phyloP scores from a whole-genome alignment of 2,888 invertebrate species.

The Agrochola circellaris region DNA sequence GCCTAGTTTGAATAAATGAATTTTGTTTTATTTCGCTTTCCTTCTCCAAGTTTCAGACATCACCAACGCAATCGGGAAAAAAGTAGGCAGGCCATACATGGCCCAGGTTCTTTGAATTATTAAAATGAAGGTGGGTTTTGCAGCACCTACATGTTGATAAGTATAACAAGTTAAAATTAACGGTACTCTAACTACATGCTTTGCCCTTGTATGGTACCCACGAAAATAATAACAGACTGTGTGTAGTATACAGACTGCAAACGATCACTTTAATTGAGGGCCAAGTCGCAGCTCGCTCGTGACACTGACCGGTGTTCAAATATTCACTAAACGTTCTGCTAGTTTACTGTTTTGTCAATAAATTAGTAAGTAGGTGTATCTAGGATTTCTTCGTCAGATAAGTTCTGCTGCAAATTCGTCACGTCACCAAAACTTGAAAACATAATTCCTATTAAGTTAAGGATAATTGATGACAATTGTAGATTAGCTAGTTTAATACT shows the following conservation, averaged over 20 bases:
- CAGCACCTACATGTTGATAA: not conserved
- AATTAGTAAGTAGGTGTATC: constrained; percentile 8
- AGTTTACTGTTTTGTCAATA: constrained; percentile 21
- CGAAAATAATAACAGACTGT: constrained; percentile 39
- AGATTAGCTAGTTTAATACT: no score
- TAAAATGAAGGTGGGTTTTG: not conserved
- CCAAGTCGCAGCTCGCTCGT: constrained; percentile 35
- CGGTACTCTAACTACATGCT: constrained; percentile 31
- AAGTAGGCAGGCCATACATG: not conserved
- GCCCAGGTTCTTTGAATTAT: not conserved
- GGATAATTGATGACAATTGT: no score
- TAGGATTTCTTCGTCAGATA: constrained; percentile 22
- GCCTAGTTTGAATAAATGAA: no score
- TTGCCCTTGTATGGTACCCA: constrained; percentile 41
- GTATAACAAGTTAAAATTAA: constrained; percentile 29
- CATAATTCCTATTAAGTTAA: no score
- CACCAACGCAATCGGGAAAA: not conserved
- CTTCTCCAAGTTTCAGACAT: not conserved
- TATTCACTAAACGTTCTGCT: constrained; percentile 34
- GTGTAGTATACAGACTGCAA: constrained; percentile 58
- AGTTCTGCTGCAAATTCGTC: no score
- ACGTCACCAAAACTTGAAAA: no score
- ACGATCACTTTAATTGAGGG: constrained; percentile 59
- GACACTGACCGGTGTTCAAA: constrained; percentile 48
- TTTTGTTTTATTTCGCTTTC: not conserved